phyloP scores from a whole-genome alignment of 1,140 invertebrate genomes.

The Euglossa dilemma region DNA sequence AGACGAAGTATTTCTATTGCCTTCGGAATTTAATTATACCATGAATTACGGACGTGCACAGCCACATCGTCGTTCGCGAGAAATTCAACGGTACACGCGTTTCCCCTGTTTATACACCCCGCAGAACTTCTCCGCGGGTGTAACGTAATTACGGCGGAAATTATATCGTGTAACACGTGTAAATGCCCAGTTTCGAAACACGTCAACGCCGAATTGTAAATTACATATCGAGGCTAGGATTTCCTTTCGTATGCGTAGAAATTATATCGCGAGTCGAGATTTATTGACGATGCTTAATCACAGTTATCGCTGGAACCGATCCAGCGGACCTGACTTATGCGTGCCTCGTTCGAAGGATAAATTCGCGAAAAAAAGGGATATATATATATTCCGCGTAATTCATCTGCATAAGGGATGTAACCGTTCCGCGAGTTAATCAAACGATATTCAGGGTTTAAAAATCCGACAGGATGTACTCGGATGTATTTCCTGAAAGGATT shows the following conservation, averaged over 20 bases:
- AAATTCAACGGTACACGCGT: neutral
- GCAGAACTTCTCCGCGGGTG: neutral
- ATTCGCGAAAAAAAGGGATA: no score
- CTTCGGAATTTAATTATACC: slow-evolving; percentile 4
- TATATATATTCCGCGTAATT: no score
- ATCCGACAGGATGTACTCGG: no score
- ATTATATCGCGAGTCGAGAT: neutral
- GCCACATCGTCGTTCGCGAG: neutral
- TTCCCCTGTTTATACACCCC: neutral
- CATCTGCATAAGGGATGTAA: no score
- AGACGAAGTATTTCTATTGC: neutral
- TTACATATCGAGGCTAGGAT: neutral
- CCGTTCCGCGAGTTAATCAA: no score
- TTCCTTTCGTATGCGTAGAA: no score
- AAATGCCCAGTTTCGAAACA: neutral
- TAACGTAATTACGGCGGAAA: neutral
- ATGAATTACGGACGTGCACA: no score
- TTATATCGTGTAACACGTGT: neutral
- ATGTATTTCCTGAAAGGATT: no score
- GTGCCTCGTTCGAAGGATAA: no score
- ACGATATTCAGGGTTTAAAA: no score
- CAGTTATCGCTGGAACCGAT: neutral
- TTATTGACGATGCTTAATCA: neutral
- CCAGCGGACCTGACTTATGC: no score
- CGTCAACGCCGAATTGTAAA: neutral